Evolutionary conservation across 2,888 invertebrate genomes (phyloP), one percentile per base, ranked within the genome.

Genomic region (Gonocerus acuteangulatus): DNA sequence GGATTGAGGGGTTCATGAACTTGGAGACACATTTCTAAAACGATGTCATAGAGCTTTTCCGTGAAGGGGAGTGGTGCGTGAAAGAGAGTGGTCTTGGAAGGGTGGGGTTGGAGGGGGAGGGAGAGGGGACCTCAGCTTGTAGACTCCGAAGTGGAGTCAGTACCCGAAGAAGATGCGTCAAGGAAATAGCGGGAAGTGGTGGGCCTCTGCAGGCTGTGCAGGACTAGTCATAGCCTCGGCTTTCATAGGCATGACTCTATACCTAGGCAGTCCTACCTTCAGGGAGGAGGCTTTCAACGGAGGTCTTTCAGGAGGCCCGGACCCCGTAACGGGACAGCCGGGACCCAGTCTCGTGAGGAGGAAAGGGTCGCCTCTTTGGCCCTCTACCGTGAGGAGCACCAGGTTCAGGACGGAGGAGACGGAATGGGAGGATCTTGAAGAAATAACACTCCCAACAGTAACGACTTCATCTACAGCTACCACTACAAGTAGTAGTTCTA

Each of bases 201-300:
- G 71, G 71, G 62, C 70, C 39, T 60, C 68, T 47, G 71, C 70
- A 27, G 69, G 68, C 11, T 61, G 66, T 32, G 67, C 67, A 27
- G 69, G 69, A 2, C 56, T 71, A 21, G 61, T 68, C n/a, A 66
- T 69, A 13, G 68, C 70, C 13, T 66, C 68, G 2, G 64, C 67
- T 4, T 71, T 71, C 59, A 69, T 71, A 22, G 69, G 66, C 6
- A 62, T 69, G 49, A 70, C 70, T 4, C 60, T 71, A 42, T 71
- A 70, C 68, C 65, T 71, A 7, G 70, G 70, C 22, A 64, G 67
- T 45, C 62, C 66, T 39, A 48, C 39, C 22, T 21, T 48, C 27
- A 34, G 62, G 62, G 51, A 18, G 32, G 44, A 34, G 54, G 27
- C 49, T 51, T 42, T 59, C 39, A 51, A 51, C 19, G 27, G 23